phyloP scores from a whole-genome alignment of 2,113 vertebrate species.

The Henicopernis longicauda region DNA sequence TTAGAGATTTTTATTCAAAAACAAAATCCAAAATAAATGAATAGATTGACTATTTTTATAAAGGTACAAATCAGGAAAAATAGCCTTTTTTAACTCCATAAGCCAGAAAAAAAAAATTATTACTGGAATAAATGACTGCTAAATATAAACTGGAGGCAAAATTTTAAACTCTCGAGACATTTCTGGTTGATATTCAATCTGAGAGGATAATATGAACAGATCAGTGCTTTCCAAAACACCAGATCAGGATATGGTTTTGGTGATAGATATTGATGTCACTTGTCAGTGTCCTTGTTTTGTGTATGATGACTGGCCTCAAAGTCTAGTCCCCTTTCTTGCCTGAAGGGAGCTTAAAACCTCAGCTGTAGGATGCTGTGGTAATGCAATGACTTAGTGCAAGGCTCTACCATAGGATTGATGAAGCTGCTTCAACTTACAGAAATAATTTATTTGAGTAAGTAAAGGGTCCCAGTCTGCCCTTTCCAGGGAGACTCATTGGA shows the following conservation, averaged over 20 bases:
- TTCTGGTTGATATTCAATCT: not conserved
- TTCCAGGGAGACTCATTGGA: not conserved
- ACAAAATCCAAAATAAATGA: not conserved
- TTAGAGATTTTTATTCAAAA: not conserved
- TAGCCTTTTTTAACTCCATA: not conserved
- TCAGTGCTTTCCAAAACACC: not conserved
- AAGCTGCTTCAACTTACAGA: not conserved
- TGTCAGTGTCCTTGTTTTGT: not conserved
- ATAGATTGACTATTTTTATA: not conserved
- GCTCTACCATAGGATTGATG: not conserved
- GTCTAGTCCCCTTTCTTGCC: not conserved
- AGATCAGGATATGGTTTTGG: not conserved
- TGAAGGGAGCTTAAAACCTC: not conserved
- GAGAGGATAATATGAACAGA: not conserved
- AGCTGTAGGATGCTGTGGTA: not conserved
- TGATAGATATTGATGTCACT: not conserved
- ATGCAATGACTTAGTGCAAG: not conserved
- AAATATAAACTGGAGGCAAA: constrained; percentile 17
- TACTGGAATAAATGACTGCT: constrained; percentile 19
- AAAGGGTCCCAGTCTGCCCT: not conserved
- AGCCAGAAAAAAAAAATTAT: not conserved
- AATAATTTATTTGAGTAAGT: not conserved
- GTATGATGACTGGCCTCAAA: not conserved
- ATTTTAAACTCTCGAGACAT: not conserved
- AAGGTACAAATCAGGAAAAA: not conserved